Evolutionary conservation across 2,113 vertebrate species (phyloP).

Genomic region (Illadopsis cleaveri): DNA sequence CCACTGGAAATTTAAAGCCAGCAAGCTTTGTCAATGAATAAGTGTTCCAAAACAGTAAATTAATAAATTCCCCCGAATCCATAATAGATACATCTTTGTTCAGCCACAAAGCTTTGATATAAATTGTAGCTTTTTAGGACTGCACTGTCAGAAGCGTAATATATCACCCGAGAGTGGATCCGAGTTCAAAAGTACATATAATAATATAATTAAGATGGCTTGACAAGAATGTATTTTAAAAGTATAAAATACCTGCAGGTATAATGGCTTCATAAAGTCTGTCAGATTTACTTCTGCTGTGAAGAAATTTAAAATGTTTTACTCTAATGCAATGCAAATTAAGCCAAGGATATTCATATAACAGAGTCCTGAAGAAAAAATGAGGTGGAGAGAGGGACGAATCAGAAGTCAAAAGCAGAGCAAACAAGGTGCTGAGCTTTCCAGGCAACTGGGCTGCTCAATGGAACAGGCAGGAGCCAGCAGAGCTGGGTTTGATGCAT

Average conservation of each 20-base stretch:
- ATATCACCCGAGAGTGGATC: conserved; percentile 70
- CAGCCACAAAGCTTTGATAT: conserved; percentile 69
- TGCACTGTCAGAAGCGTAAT: conserved; percentile 73
- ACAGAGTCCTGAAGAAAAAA: conserved; percentile 27
- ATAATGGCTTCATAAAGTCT: conserved; percentile 86
- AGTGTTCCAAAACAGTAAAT: conserved; percentile 53
- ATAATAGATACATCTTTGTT: conserved; percentile 75
- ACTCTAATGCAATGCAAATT: conserved; percentile 85
- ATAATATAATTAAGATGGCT: conserved; percentile 83
- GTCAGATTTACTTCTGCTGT: conserved; percentile 85
- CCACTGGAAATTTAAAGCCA: conserved; percentile 7
- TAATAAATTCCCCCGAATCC: conserved; percentile 69
- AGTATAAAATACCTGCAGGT: conserved; percentile 82
- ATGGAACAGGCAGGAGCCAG: conserved; percentile 23
- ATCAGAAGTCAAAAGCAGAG: conserved; percentile 69
- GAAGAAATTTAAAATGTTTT: conserved; percentile 84
- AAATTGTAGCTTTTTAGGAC: conserved; percentile 79
- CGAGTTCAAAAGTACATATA: conserved; percentile 85
- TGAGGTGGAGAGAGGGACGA: conserved; percentile 6
- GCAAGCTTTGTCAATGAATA: conserved; percentile 12
- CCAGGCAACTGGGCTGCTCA: conserved; percentile 21
- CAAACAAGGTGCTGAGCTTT: conserved; percentile 68
- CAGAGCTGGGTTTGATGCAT: background rate
- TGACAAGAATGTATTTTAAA: conserved; percentile 84
- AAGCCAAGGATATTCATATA: conserved; percentile 73